Evolutionary conservation across 2,888 invertebrate species (phyloP).

Genomic region (Agriopis marginaria): DNA sequence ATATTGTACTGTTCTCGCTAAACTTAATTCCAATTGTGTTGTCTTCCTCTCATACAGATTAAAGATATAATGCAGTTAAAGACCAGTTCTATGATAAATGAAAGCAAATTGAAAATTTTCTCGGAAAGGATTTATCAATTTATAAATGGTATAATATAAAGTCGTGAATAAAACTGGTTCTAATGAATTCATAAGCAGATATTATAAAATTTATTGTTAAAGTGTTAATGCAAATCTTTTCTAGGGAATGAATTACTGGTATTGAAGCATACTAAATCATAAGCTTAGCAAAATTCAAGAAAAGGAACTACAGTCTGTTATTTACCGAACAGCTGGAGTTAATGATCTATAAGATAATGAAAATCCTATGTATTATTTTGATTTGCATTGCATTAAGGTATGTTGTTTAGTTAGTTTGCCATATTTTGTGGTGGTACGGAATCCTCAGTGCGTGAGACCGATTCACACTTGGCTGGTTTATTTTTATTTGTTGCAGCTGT

Average conservation of each 20-base stretch:
- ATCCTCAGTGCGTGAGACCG: no score
- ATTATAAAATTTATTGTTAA: background rate
- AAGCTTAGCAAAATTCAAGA: background rate
- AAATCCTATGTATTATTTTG: no score
- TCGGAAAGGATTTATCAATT: constrained; percentile 51
- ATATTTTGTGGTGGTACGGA: no score
- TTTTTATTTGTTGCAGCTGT: no score
- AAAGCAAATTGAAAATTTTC: constrained; percentile 54
- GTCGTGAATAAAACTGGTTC: constrained; percentile 24
- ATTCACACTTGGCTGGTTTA: no score
- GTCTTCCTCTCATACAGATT: constrained; percentile 67
- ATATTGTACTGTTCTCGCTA: constrained; percentile 71
- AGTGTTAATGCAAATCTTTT: constrained; percentile 11
- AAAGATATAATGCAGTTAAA: constrained; percentile 56
- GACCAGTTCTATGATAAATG: constrained; percentile 51
- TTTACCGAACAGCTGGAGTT: no score
- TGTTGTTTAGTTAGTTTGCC: no score
- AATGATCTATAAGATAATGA: no score
- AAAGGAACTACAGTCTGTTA: no score
- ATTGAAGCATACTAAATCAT: no score
- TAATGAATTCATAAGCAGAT: constrained; percentile 27
- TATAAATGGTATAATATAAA: constrained; percentile 32
- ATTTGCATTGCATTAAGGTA: no score
- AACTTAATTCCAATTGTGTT: constrained; percentile 70
- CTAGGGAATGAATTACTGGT: background rate